A percentile compares a stretch with the other conserved stretches of the same genome.
These are phyloP conservation scores for Anguilla rostrata DNA, from an alignment of 2,113 vertebrate species.

Conservation along the genomic window DNA sequence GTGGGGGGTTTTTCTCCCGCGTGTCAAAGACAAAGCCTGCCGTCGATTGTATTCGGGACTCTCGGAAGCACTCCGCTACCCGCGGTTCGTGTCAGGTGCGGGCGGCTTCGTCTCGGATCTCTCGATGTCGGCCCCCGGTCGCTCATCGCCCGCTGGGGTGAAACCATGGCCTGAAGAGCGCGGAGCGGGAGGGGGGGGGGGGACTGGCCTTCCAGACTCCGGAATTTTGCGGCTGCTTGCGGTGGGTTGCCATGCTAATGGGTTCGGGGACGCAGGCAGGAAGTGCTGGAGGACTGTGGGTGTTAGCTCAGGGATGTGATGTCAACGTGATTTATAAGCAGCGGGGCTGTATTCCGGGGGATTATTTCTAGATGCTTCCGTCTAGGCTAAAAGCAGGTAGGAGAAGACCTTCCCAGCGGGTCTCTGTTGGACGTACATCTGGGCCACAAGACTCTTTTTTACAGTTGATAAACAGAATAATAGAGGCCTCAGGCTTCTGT, in stretches of 20 bases:
- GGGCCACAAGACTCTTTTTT: background rate
- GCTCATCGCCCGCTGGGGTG: background rate
- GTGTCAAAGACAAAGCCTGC: background rate
- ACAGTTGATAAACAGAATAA: background rate
- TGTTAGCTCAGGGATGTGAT: background rate
- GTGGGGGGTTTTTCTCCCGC: background rate
- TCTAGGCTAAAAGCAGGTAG: background rate
- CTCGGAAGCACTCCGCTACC: background rate
- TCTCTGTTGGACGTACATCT: background rate
- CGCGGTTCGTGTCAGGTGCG: background rate
- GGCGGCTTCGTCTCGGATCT: background rate
- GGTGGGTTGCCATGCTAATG: background rate
- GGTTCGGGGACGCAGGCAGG: background rate
- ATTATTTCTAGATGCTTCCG: background rate
- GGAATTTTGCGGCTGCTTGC: background rate
- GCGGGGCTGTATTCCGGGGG: background rate
- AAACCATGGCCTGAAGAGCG: background rate
- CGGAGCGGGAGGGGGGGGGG: background rate
- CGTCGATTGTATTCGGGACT: background rate
- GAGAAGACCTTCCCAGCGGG: background rate
- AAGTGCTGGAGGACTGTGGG: background rate
- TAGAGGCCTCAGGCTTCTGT: background rate
- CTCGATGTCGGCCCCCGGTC: background rate
- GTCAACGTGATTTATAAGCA: constrained; percentile 1
- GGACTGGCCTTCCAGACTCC: background rate